phyloP scores from a whole-genome alignment of 2,113 vertebrate genomes.

The Stictonetta naevosa region DNA sequence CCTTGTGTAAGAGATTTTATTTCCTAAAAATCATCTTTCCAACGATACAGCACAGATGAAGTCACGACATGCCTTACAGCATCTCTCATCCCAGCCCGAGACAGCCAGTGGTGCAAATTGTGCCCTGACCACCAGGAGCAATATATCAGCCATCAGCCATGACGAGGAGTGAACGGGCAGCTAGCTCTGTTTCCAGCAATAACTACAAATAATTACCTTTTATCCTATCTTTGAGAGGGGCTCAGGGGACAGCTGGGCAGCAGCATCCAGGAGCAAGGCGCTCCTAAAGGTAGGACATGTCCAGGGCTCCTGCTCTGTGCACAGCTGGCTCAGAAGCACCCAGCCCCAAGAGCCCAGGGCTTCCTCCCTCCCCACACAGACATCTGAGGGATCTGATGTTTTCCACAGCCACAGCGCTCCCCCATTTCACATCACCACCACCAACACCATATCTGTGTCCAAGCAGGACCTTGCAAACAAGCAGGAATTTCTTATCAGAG shows the following conservation, averaged over 20 bases:
- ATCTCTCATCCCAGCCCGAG: not conserved
- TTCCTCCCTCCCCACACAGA: not conserved
- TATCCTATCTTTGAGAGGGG: not conserved
- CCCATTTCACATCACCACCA: rapidly evolving
- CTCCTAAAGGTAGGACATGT: rapidly evolving
- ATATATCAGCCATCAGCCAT: not conserved
- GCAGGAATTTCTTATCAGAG: not conserved
- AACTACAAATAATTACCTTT: not conserved
- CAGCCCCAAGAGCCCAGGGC: not conserved
- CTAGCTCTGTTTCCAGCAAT: not conserved
- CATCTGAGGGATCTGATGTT: not conserved
- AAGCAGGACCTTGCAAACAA: not conserved
- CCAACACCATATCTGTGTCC: not conserved
- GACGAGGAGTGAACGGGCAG: rapidly evolving
- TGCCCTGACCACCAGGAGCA: not conserved
- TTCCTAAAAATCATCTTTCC: not conserved
- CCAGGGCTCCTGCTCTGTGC: not conserved
- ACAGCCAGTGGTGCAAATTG: not conserved
- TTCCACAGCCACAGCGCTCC: not conserved
- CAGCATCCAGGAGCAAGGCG: not conserved
- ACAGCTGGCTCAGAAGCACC: not conserved
- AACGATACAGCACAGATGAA: not conserved
- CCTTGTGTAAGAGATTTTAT: not conserved
- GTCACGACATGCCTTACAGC: not conserved
- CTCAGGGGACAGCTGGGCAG: not conserved